These are phyloP conservation scores for Herminia tarsipennalis DNA, from an alignment of 2,888 invertebrate species.

Conservation along the genomic window DNA sequence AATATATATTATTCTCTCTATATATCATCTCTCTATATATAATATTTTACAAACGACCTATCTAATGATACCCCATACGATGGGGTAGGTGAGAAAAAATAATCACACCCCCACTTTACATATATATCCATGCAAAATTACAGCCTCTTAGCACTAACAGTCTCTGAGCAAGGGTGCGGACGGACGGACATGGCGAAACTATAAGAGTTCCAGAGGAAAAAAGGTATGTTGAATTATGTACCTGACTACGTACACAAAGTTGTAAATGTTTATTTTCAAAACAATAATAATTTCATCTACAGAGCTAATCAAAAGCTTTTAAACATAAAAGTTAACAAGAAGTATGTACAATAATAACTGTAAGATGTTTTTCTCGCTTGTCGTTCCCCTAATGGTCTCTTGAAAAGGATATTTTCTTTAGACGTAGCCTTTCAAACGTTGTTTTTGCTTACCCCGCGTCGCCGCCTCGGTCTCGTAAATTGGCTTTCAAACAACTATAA, in stretches of 20 bases:
- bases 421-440: conserved; percentile 50
- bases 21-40: no score
- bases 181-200: no score
- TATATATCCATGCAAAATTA: background rate
- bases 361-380: conserved; percentile 50
- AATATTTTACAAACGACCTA: no score
- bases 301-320: conserved; percentile 43
- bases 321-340: conserved; percentile 38
- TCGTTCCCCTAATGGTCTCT: conserved; percentile 51
- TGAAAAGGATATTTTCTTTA: conserved; percentile 57
- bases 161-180: no score
- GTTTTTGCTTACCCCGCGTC: conserved; percentile 53
- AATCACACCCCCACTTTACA: no score
- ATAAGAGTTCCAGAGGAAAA: no score
- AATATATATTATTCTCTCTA: no score
- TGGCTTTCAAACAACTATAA: conserved; percentile 59
- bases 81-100: no score
- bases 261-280: conserved; percentile 21
- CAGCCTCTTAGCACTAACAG: no score
- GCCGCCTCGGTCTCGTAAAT: conserved; percentile 53
- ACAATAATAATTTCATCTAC: conserved; percentile 26
- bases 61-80: no score
- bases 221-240: no score
- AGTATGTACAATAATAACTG: conserved; percentile 26
- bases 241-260: conserved; percentile 1